phyloP scores from a whole-genome alignment of 2,797 vertebrate species.

The Sebastes dallii region DNA sequence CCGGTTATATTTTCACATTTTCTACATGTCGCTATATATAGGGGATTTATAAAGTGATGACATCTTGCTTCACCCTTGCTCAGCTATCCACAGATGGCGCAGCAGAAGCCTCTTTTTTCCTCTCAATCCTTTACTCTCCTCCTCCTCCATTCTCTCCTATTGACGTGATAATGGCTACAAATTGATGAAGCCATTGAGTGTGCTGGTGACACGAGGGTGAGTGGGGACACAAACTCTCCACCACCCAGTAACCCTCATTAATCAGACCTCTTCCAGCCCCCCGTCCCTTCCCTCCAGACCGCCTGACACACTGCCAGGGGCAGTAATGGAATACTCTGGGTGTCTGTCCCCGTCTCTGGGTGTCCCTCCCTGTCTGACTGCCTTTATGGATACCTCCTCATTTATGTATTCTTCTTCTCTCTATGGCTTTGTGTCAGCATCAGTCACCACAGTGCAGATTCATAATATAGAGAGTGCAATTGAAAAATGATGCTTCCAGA shows the following conservation, averaged over 20 bases:
- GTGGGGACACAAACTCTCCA: conserved; percentile 67
- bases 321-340: conserved; percentile 4
- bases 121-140: conserved; percentile 29
- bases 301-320: conserved; percentile 37
- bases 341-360: not conserved
- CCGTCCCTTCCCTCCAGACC: conserved; percentile 30
- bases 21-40: not conserved
- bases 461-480: not conserved
- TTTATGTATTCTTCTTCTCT: not conserved
- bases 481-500: not conserved
- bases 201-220: conserved; percentile 65
- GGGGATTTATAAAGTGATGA: not conserved
- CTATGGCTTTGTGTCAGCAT: not conserved
- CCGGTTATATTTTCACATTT: not conserved
- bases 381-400: not conserved
- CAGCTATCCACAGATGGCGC: conserved; percentile 68
- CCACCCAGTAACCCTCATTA: conserved; percentile 74
- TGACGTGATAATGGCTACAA: conserved; percentile 82
- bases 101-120: conserved; percentile 43
- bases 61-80: not conserved
- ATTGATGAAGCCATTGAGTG: conserved; percentile 77
- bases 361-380: conserved; percentile 1
- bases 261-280: conserved; percentile 52
- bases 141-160: conserved; percentile 79
- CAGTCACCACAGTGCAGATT: not conserved